A percentile compares a stretch with the other conserved stretches of the same genome.
phyloP scores from a whole-genome alignment of 1,140 invertebrate genomes.

The Chionoecetes opilio region DNA sequence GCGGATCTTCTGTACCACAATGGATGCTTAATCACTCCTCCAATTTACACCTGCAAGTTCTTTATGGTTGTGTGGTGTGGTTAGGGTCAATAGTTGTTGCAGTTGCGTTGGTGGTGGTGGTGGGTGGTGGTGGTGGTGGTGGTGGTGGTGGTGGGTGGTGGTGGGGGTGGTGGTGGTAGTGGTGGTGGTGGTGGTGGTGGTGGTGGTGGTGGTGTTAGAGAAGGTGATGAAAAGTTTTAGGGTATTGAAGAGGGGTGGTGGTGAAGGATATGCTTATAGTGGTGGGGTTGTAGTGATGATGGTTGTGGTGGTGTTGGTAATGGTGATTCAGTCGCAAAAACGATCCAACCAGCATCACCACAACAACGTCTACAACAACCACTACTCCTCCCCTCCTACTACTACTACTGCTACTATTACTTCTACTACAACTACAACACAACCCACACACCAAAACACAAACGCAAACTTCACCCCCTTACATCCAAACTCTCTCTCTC shows the following conservation, averaged over 20 bases:
- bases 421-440: background rate
- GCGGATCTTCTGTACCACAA: background rate
- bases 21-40: slow-evolving; percentile 16
- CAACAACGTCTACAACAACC: background rate
- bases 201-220: too few relatives aligned
- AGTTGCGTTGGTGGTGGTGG: background rate
- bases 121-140: background rate
- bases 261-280: too few relatives aligned
- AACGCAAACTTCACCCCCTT: background rate
- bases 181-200: too few relatives aligned
- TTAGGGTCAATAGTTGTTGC: too few relatives aligned
- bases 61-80: background rate
- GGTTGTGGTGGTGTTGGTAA: too few relatives aligned
- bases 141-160: background rate
- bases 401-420: background rate
- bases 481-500: background rate
- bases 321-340: too few relatives aligned
- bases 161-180: background rate
- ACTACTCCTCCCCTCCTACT: background rate
- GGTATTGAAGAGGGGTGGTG: too few relatives aligned
- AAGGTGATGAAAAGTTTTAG: too few relatives aligned
- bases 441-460: background rate
- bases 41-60: slow-evolving; percentile 19
- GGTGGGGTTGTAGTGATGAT: too few relatives aligned
- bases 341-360: background rate